Base-by-base conservation (phyloP, 2,888 invertebrate species). In the Meteorus cinctellus region DNA sequence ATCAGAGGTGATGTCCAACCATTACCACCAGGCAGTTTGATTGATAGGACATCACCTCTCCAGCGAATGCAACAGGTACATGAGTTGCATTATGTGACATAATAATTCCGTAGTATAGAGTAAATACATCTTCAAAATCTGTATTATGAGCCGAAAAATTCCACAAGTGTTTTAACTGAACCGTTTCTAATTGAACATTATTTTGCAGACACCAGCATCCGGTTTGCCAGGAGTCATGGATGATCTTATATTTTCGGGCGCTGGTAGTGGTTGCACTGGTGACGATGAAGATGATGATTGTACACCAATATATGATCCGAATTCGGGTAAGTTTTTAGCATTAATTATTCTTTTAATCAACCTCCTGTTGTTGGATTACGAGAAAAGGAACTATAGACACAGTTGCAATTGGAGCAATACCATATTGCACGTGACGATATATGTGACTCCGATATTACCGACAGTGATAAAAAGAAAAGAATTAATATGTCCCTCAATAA, bases 201-300 rank as follows among this genome's bases (percentile, higher is more conserved):
- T 31, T 48, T 55, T 51, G 0, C 90, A 96, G 96, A 96, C 96
- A 0, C 96, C 96, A 29, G 95, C 96, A 0, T 96, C 96, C 55
- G 96, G 95, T 0, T 95, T 94, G 87, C 93, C 94, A 0, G 92
- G 92, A 10, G 93, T 95, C 1, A 92, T 95, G 86, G 98, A 98
- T 88, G 98, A 98, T 89, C 91, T 98, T 78, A 96, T 98, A 72
- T 97, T 96, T 90, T 96, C 97, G 10, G 97, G 97, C 1, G 96
- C 96, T 1, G 97, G 97, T 0, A 96, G 97, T 3, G 97, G 97
- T 0, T 97, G 97, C 86, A 93, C 96, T 63, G 95, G 95, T 78
- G 97, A 97, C 84, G 97, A 97, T 86, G 93, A 93, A 84, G 97
- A 98, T 88, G 97, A 97, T 84, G 97, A 97, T 82, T 97, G 97